These are phyloP conservation scores for Chrysaora quinquecirrha DNA, from an alignment of 30 jellyfish, hydroid and myxozoan species.

Conservation along the genomic window DNA sequence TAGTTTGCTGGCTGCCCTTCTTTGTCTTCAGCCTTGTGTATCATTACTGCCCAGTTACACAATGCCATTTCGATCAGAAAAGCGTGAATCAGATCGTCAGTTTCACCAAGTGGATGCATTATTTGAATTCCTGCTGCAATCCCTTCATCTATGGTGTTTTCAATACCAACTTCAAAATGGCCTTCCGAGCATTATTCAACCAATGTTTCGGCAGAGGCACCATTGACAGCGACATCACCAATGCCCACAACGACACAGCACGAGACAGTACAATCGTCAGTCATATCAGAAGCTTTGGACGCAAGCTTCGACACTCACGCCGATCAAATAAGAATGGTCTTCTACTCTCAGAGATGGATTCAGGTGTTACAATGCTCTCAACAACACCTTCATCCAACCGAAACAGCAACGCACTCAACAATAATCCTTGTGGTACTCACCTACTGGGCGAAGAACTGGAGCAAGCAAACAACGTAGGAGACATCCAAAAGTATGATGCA, in stretches of 20 bases:
- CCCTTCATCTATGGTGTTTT: slow-evolving; percentile 89
- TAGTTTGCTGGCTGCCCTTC: slow-evolving; percentile 86
- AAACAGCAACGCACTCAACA: slow-evolving; percentile 13
- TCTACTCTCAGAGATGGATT: neutral
- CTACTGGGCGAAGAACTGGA: neutral
- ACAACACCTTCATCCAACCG: slow-evolving; percentile 6
- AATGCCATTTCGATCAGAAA: slow-evolving; percentile 41
- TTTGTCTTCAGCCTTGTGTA: slow-evolving; percentile 46
- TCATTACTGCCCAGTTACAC: slow-evolving; percentile 69
- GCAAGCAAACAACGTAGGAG: neutral
- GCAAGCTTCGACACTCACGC: slow-evolving; percentile 23
- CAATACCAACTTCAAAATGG: slow-evolving; percentile 78
- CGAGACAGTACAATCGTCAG: slow-evolving; percentile 12
- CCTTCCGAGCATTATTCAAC: slow-evolving; percentile 57
- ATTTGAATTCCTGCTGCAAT: slow-evolving; percentile 80
- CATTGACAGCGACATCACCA: slow-evolving; percentile 4
- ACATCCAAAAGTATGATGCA: neutral
- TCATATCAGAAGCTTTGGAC: slow-evolving; percentile 42
- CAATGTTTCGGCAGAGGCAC: slow-evolving; percentile 37
- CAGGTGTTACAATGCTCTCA: slow-evolving; percentile 17
- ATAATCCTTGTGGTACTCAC: neutral
- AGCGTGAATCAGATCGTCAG: slow-evolving; percentile 41
- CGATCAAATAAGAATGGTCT: slow-evolving; percentile 3
- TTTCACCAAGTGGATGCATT: slow-evolving; percentile 79
- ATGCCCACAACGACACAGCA: neutral